Evolutionary conservation across 2,888 invertebrate species (phyloP).

Genomic region (Dastarcus helophoroides): DNA sequence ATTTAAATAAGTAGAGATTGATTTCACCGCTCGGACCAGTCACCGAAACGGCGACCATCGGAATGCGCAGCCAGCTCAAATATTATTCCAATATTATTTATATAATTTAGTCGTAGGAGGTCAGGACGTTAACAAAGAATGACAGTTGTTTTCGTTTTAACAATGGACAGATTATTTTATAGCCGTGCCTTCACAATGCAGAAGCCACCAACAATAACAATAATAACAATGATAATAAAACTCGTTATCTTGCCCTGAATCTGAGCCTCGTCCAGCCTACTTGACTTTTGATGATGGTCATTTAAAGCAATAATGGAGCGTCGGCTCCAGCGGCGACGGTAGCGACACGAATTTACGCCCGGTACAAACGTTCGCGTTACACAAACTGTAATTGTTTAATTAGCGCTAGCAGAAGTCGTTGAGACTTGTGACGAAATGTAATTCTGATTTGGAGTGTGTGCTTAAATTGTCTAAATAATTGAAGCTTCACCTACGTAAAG

Average conservation of each 20-base stretch:
- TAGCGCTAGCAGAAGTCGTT: too few species aligned
- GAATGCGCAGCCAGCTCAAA: too few species aligned
- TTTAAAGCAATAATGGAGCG: constrained; percentile 13
- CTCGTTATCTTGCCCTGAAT: constrained; percentile 21
- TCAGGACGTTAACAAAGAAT: constrained; percentile 20
- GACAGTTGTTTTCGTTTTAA: too few species aligned
- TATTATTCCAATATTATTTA: too few species aligned
- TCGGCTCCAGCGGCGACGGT: constrained; percentile 2
- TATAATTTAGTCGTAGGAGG: constrained; percentile 19
- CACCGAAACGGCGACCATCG: too few species aligned
- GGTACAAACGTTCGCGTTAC: not conserved
- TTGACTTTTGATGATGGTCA: constrained; percentile 18
- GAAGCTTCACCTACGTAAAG: too few species aligned
- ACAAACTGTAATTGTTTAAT: too few species aligned
- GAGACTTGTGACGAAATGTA: too few species aligned
- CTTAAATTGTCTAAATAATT: too few species aligned
- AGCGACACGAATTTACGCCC: not conserved
- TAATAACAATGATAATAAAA: constrained; percentile 29
- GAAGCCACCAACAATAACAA: constrained; percentile 27
- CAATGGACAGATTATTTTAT: constrained; percentile 28
- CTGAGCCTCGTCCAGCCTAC: constrained; percentile 15
- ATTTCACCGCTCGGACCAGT: too few species aligned
- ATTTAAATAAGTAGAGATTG: too few species aligned
- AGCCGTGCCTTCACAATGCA: constrained; percentile 23
- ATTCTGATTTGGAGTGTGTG: too few species aligned